Percentiles rank a stretch among this genome's conserved stretches.
These are phyloP conservation scores for Parnassius apollo DNA, from an alignment of 2,888 invertebrate species.

Conservation along the genomic window DNA sequence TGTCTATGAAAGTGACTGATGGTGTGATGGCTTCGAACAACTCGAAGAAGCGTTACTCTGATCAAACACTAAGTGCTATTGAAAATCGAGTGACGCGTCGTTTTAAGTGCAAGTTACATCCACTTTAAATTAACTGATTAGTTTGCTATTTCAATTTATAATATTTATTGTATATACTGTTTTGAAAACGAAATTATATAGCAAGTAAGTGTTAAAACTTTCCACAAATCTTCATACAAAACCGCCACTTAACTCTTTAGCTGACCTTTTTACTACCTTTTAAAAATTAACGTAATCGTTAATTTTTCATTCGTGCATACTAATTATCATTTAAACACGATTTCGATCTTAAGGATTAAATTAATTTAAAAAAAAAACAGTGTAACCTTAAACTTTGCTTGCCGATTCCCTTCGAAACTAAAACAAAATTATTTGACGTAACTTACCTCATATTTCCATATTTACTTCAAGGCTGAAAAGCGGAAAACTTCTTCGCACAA, in stretches of 20 bases:
- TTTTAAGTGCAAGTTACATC: slow-evolving; percentile 35
- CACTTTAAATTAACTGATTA: slow-evolving; percentile 17
- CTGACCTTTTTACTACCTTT: no score
- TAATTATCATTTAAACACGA: no score
- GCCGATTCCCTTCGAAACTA: slow-evolving; percentile 49
- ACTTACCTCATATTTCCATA: slow-evolving; percentile 74
- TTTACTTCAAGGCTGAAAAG: slow-evolving; percentile 60
- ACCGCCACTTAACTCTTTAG: no score
- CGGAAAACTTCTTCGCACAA: slow-evolving; percentile 71
- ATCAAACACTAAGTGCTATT: slow-evolving; percentile 48
- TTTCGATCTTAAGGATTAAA: neutral
- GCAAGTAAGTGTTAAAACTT: slow-evolving; percentile 15
- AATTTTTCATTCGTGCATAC: no score
- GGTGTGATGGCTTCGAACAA: slow-evolving; percentile 64
- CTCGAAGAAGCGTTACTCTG: slow-evolving; percentile 71
- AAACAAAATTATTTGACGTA: slow-evolving; percentile 68
- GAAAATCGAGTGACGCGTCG: slow-evolving; percentile 33
- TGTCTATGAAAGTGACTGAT: slow-evolving; percentile 78
- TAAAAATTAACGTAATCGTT: no score
- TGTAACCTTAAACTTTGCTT: slow-evolving; percentile 36
- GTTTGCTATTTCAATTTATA: slow-evolving; percentile 13
- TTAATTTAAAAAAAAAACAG: slow-evolving; percentile 33
- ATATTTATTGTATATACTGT: slow-evolving; percentile 19
- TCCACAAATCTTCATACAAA: slow-evolving; percentile 1
- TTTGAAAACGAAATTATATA: slow-evolving; percentile 13